Evolutionary conservation across 2,113 vertebrate genomes (phyloP).

Genomic region (Megaleporinus macrocephalus): DNA sequence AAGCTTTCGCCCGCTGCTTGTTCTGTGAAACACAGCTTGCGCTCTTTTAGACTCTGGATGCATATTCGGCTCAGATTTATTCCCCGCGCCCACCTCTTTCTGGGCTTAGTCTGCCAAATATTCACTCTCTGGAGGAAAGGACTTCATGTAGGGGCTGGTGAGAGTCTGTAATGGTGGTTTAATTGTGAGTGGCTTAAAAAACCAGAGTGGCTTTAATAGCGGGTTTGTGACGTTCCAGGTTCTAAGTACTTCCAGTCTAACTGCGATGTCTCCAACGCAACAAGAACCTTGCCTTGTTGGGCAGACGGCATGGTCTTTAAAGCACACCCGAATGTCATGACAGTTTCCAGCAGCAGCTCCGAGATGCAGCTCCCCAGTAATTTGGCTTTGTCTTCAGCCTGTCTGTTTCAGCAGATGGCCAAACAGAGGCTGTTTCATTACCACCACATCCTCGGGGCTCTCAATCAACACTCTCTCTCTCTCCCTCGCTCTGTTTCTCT

Average conservation of each 20-base stretch:
- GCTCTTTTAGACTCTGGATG: not conserved
- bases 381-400: slow-evolving; percentile 39
- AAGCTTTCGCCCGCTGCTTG: not conserved
- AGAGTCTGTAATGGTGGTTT: not conserved
- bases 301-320: slow-evolving; percentile 25
- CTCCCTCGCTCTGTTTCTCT: slow-evolving; percentile 1
- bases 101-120: not conserved
- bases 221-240: not conserved
- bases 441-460: slow-evolving; percentile 43
- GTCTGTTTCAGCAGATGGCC: slow-evolving; percentile 50
- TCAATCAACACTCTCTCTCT: slow-evolving; percentile 33
- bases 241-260: not conserved
- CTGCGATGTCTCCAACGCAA: not conserved
- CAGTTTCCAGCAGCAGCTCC: not conserved
- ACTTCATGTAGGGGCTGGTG: not conserved
- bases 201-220: not conserved
- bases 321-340: slow-evolving; percentile 19
- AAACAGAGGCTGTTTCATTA: slow-evolving; percentile 53
- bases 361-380: slow-evolving; percentile 28
- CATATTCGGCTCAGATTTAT: slow-evolving; percentile 8
- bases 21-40: slow-evolving; percentile 11
- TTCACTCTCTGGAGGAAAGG: not conserved
- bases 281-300: not conserved
- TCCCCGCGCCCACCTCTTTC: not conserved
- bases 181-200: not conserved